phyloP scores from a whole-genome alignment of 1,140 invertebrate species.

The Propsilocerus akamusi region DNA sequence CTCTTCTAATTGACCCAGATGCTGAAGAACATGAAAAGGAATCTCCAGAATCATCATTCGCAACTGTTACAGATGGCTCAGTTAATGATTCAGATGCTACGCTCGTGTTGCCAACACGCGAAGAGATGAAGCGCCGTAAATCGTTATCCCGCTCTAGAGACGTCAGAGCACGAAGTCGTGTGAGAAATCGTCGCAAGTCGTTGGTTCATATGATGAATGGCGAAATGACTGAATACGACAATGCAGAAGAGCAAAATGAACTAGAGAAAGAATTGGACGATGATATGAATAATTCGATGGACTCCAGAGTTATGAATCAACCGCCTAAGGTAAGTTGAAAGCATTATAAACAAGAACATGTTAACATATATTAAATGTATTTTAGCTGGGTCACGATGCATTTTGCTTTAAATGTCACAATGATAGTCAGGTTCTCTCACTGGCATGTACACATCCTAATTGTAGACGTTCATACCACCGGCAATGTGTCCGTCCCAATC shows the following conservation, averaged over 20 bases:
- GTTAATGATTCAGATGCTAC: conserved; percentile 6
- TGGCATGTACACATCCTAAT: conserved; percentile 55
- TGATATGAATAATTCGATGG: neutral
- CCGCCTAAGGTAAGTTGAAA: neutral
- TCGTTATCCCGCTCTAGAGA: neutral
- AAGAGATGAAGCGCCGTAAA: conserved; percentile 9
- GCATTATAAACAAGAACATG: no score
- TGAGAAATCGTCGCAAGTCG: neutral
- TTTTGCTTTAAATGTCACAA: conserved; percentile 82
- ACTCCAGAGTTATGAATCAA: neutral
- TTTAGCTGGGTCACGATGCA: conserved; percentile 35
- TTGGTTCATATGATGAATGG: neutral
- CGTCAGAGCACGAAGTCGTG: neutral
- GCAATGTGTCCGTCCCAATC: conserved; percentile 45
- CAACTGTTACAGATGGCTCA: neutral
- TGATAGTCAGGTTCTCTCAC: conserved; percentile 24
- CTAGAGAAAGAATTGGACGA: neutral
- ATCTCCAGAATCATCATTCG: no score
- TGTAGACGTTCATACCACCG: conserved; percentile 75
- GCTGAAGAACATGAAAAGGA: neutral
- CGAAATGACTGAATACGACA: neutral
- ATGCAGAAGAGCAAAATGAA: neutral
- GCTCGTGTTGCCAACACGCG: conserved; percentile 10
- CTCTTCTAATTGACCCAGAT: conserved; percentile 5
- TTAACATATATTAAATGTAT: neutral